phyloP scores from a whole-genome alignment of 2,113 vertebrate genomes.

The Entomyzon cyanotis region DNA sequence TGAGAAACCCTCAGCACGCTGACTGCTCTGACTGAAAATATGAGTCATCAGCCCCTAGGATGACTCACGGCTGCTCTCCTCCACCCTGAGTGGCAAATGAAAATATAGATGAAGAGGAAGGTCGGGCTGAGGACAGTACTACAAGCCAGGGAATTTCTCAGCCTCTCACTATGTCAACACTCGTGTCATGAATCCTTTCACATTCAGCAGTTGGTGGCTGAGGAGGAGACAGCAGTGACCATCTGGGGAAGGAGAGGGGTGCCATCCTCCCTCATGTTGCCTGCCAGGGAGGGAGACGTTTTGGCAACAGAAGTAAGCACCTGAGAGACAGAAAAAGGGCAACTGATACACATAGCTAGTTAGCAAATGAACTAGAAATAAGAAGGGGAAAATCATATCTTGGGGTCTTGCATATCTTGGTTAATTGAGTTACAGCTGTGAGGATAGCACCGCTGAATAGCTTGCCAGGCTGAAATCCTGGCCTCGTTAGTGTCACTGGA shows the following conservation, averaged over 20 bases:
- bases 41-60: constrained; percentile 55
- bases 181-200: constrained; percentile 57
- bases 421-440: neutral
- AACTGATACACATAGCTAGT: neutral
- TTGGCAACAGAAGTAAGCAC: constrained; percentile 25
- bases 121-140: constrained; percentile 58
- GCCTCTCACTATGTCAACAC: constrained; percentile 58
- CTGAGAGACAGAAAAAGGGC: constrained; percentile 1
- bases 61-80: constrained; percentile 26
- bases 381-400: neutral
- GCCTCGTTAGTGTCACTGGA: neutral
- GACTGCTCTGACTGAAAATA: neutral
- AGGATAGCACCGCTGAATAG: neutral
- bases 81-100: neutral
- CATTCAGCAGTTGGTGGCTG: constrained; percentile 49
- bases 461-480: neutral
- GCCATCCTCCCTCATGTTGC: neutral
- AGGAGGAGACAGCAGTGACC: constrained; percentile 42
- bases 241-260: constrained; percentile 18
- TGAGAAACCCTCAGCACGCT: neutral
- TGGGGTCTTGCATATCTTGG: neutral
- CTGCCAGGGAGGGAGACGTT: neutral
- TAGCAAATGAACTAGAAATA: neutral
- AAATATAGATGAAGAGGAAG: constrained; percentile 63
- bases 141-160: constrained; percentile 67